Base-by-base conservation (phyloP, 2,888 invertebrate genomes). In the Microctonus aethiopoides region DNA sequence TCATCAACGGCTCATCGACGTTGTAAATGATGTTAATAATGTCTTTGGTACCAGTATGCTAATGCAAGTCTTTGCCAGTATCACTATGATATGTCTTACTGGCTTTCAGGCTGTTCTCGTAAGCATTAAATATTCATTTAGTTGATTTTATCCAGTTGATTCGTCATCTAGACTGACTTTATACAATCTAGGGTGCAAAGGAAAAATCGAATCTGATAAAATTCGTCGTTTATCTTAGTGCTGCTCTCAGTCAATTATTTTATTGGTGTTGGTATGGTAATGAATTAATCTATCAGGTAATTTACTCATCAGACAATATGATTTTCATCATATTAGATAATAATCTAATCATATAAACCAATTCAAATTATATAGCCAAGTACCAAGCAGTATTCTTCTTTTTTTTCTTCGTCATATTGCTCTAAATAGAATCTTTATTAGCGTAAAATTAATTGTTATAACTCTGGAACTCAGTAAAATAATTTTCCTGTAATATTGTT, bases 31-130 rank as follows among this genome's bases (percentile, higher is more conserved):
- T 39, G 67, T 82, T 32, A 83, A 85, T 71, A 67, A 69, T 3
- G 62, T 80, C 13, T 82, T 80, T 41, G 78, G 77, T 61, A 64
- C 75, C 41, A 76, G 78, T 51, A 77, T 81, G 76, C 73, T 81
- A 66, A 76, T 78, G 57, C 85, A 85, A 73, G 75, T 84, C 56
- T 67, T 83, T n/a, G 78, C 78, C 13, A 84, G 84, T 54, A 81
- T 79, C 41, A 76, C 78, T 54, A 81, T 82, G 66, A 83, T 85
- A 70, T 84, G 84, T 67, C 69, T 84, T 56, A 83, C 83, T 29
- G 81, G 84, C 66, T 84, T 84, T 67, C 84, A 84, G 74, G 80
- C 80, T 2, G 74, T 79, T 57, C 73, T 78, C 71, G 80, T 81
- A 69, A 73, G 71, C 67, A 36, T 36, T 10, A 20, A 36, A 36